These are phyloP conservation scores for Ranitomeya imitator DNA, from an alignment of 2,113 vertebrate species.

Conservation along the genomic window DNA sequence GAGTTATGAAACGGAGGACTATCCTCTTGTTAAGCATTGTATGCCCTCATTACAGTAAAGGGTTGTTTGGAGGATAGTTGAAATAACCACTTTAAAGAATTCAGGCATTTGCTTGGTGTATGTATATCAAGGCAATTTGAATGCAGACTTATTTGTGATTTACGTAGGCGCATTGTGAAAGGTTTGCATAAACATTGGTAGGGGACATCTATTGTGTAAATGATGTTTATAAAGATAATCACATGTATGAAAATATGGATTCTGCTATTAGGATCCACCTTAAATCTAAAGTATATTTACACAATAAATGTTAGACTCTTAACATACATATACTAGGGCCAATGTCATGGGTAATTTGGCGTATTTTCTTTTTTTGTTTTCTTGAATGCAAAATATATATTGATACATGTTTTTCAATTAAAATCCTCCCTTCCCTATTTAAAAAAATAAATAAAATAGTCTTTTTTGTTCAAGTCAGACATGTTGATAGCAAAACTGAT, in stretches of 20 bases:
- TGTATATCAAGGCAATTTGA: slow-evolving; percentile 8
- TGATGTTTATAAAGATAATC: not conserved
- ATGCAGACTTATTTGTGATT: not conserved
- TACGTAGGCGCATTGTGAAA: not conserved
- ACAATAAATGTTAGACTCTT: too few relatives aligned
- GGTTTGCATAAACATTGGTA: not conserved
- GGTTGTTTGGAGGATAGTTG: slow-evolving; percentile 45
- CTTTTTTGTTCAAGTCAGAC: too few relatives aligned
- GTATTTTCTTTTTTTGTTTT: too few relatives aligned
- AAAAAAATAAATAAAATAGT: too few relatives aligned
- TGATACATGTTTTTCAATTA: too few relatives aligned
- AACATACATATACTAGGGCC: too few relatives aligned
- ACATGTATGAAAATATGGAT: not conserved
- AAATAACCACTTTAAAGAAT: slow-evolving; percentile 30
- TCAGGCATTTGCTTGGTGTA: not conserved
- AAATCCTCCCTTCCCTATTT: too few relatives aligned
- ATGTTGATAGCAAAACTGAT: not conserved
- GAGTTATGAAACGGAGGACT: slow-evolving; percentile 80
- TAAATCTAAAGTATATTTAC: not conserved
- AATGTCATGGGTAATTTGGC: too few relatives aligned
- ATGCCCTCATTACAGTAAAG: slow-evolving; percentile 76
- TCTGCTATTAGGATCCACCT: not conserved
- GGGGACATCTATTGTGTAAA: not conserved
- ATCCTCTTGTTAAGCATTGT: slow-evolving; percentile 74
- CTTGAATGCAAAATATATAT: too few relatives aligned